Evolutionary conservation across 2,797 vertebrate genomes (phyloP).

Genomic region (Pipistrellus nathusii): DNA sequence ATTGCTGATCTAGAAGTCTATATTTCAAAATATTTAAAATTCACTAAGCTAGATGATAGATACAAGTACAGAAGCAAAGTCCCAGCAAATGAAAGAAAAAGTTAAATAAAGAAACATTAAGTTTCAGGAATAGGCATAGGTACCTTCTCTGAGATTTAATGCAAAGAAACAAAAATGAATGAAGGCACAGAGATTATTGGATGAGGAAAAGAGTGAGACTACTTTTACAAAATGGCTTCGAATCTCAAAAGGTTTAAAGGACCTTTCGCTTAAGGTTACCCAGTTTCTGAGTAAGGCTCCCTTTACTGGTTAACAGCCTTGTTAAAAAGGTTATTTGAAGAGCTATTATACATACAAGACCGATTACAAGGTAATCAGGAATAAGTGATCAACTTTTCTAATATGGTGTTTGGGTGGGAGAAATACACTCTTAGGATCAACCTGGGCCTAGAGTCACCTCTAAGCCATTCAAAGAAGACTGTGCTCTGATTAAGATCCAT

Average conservation of each 20-base stretch:
- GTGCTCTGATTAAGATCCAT: not conserved
- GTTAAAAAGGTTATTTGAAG: slow-evolving; percentile 35
- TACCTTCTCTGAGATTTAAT: not conserved
- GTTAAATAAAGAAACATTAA: not conserved
- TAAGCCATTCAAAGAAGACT: not conserved
- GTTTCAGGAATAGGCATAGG: not conserved
- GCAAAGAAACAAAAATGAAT: not conserved
- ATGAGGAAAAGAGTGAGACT: not conserved
- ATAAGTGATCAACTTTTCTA: slow-evolving; percentile 38
- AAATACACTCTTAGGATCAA: not conserved
- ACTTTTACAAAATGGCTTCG: not conserved
- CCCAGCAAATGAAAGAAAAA: not conserved
- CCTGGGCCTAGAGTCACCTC: not conserved
- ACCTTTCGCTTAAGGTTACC: not conserved
- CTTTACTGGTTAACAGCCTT: not conserved
- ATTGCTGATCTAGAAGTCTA: not conserved
- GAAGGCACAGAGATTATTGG: not conserved
- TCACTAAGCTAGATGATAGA: not conserved
- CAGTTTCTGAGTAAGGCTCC: not conserved
- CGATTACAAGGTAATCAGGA: slow-evolving; percentile 18
- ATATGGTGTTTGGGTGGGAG: not conserved
- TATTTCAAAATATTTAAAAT: slow-evolving; percentile 10
- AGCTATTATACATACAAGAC: not conserved
- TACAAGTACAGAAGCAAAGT: not conserved
- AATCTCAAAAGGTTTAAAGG: not conserved